Base-by-base conservation (phyloP, 2,797 vertebrate genomes). In the Pipistrellus pygmaeus region DNA sequence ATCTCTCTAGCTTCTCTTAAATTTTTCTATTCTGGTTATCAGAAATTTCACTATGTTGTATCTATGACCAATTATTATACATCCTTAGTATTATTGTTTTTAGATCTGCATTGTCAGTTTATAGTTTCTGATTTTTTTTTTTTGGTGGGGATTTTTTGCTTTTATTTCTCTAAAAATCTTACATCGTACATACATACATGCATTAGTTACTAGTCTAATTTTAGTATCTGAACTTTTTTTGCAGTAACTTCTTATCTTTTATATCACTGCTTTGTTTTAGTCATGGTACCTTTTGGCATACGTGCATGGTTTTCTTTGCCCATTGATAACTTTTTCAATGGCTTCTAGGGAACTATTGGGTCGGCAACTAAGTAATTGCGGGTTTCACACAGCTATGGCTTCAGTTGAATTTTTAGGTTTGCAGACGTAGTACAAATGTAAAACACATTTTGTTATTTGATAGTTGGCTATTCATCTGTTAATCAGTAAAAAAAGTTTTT, bases 141-240 rank as follows among this genome's bases (percentile, higher is more conserved):
- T n/a, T n/a, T n/a, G n/a, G 15, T 55, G 35, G 55, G 30, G 48
- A 32, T 85, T 78, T 62, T 11, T 32, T 17, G 21, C 14, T 81
- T 82, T 90, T n/a, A 64, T 64, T 76, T 92, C 5, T 76, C 57
- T 75, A 30, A 94, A 89, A 77, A 51, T 66, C 35, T 66, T 53
- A 90, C 25, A 76, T 62, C 1, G 38, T 38, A 44, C 44, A 44
- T 44, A 10, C 44, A 51, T 35, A 6, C 57, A 17, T 44, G 62
- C 62, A 68, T 77, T 64, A 57, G 35, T 44, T 38, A 38, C 20
- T 68, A 27, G 20, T 60, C 27, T 77, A 77, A 69, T 78, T 62
- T 68, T 3, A 76, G 17, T n/a, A n/a, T 73, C 41, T 86, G 57
- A 66, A 12, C 32, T 48, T 53, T 77, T 77, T 53, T 77, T 46